Evolutionary conservation across 2,888 invertebrate species (phyloP), one percentile per base, ranked within the genome.

Genomic region (Strigamia maritima): DNA sequence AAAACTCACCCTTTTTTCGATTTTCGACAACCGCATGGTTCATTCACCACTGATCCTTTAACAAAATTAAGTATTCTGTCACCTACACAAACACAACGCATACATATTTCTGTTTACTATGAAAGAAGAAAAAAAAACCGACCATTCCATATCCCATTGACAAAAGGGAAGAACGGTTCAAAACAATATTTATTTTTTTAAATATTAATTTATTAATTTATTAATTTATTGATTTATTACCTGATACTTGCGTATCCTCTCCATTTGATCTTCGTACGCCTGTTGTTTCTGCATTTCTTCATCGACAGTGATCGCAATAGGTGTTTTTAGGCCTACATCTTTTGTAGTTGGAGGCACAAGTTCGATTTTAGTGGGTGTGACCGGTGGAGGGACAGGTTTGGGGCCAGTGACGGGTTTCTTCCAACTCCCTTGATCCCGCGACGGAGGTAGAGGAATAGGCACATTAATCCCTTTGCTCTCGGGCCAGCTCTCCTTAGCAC

Each of bases 221-320:
- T n/a, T n/a, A n/a, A n/a, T n/a, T n/a, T n/a, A n/a, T n/a, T n/a
- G n/a, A n/a, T n/a, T n/a, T 54, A 19, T 54, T 83, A 95, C 95
- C 92, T 95, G 94, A 87, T 95, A 96, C 86, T 95, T 95, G 84
- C 92, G 92, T 86, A 97, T 94, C 86, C 94, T 93, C 85, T 95
- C 94, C 87, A 95, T 89, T 87, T 96, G 94, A 84, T 97, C 95
- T 31, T 81, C 79, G 4, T 79, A 74, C 10, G 38, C 12, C 28
- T 70, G 70, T 12, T 70, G 70, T n/a, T n/a, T 70, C 3, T 70
- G 24, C 70, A 70, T 70, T 16, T 70, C 70, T 4, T 70, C 70
- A 3, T 70, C 70, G 16, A 70, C n/a, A 28, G 24, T 70, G 12
- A 70, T 2, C 70, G 70, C 7, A 12, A 26, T 7, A 1, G 70